Percentiles rank a stretch among this genome's conserved stretches.
These are phyloP conservation scores for Syrmaticus mikado DNA, from an alignment of 2,113 vertebrate species.

Conservation along the genomic window DNA sequence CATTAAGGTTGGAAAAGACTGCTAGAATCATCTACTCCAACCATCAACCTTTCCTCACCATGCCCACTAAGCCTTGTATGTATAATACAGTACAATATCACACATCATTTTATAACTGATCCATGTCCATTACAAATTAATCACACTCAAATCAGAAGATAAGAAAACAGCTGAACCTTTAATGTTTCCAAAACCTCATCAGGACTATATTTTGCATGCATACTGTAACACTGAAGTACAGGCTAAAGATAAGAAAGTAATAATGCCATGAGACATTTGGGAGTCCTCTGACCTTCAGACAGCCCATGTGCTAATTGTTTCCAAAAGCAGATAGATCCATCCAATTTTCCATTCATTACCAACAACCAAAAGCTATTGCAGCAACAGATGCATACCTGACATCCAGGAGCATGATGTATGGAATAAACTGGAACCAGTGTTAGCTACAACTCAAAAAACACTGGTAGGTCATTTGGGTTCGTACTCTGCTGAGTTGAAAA, in stretches of 20 bases:
- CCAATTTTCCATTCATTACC: neutral
- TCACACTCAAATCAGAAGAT: neutral
- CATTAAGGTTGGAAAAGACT: too few relatives aligned
- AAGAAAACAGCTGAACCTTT: neutral
- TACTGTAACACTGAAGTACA: accelerated
- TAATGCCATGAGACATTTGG: neutral
- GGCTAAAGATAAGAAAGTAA: neutral
- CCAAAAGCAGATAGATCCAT: neutral
- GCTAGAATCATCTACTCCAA: too few relatives aligned
- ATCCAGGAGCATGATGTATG: neutral
- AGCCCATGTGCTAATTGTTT: neutral
- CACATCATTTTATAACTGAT: neutral
- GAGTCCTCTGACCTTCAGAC: neutral
- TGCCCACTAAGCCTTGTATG: too few relatives aligned
- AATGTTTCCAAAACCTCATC: neutral
- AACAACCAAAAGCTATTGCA: neutral
- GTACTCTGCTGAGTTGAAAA: neutral
- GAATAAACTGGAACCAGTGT: neutral
- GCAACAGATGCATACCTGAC: neutral
- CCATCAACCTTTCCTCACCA: too few relatives aligned
- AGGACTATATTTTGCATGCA: neutral
- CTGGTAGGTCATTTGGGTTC: neutral
- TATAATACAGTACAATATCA: neutral
- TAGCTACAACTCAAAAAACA: neutral
- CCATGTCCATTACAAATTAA: neutral